Evolutionary conservation across 2,113 vertebrate genomes (phyloP).

Genomic region (Poeciliopsis prolifica): DNA sequence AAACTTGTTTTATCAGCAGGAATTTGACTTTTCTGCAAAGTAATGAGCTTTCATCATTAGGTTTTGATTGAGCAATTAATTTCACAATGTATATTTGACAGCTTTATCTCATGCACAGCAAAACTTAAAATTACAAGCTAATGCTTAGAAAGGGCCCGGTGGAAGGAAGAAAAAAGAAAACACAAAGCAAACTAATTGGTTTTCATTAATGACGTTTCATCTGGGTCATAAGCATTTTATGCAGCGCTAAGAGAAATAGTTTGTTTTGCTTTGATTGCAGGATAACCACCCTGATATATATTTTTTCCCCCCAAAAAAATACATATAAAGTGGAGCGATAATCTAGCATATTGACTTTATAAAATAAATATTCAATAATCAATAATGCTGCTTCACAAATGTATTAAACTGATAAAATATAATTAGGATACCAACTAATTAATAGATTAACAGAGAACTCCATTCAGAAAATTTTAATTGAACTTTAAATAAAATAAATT

Average conservation of each 20-base stretch:
- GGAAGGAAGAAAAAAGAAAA: neutral
- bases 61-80: conserved; percentile 71
- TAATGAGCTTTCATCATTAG: conserved; percentile 68
- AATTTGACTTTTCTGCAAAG: conserved; percentile 55
- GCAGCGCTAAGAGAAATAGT: neutral
- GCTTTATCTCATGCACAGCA: conserved; percentile 69
- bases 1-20: conserved; percentile 49
- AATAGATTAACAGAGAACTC: too few species aligned
- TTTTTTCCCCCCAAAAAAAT: neutral
- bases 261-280: neutral
- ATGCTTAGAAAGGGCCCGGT: conserved; percentile 7
- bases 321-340: neutral
- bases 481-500: too few species aligned
- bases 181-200: conserved; percentile 3
- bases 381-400: too few species aligned
- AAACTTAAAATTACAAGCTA: conserved; percentile 64
- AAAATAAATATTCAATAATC: neutral
- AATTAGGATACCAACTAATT: neutral
- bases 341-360: neutral
- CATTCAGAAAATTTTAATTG: too few species aligned
- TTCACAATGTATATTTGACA: conserved; percentile 62
- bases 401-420: neutral
- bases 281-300: neutral
- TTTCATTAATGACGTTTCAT: conserved; percentile 31
- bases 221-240: neutral